Percentiles rank a stretch among this genome's conserved stretches.
Evolutionary conservation across 2,797 vertebrate genomes (phyloP).

Genomic region (Parambassis ranga): DNA sequence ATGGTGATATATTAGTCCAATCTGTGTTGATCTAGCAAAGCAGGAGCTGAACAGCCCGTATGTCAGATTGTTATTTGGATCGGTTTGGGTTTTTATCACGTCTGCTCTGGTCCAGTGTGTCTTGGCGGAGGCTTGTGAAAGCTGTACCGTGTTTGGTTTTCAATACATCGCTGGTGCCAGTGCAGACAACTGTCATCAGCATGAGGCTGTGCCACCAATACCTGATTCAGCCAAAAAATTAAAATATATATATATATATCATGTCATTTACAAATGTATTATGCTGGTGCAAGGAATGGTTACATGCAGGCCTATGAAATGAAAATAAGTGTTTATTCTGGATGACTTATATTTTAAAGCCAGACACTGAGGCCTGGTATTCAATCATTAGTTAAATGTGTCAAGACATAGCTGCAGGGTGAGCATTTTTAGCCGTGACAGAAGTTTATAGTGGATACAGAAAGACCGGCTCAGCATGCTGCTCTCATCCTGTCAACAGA

Average conservation of each 20-base stretch:
- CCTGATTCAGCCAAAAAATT: constrained; percentile 13
- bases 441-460: no score
- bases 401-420: background rate
- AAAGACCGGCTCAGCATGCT: no score
- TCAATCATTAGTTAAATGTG: background rate
- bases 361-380: no score
- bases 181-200: constrained; percentile 34
- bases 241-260: constrained; percentile 7
- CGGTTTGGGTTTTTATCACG: constrained; percentile 49
- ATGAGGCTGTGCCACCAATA: constrained; percentile 19
- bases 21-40: constrained; percentile 71
- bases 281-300: background rate
- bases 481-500: no score
- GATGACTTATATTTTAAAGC: no score
- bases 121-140: constrained; percentile 56
- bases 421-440: no score
- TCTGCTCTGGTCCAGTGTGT: constrained; percentile 51
- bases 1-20: constrained; percentile 61
- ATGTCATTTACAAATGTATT: constrained; percentile 3
- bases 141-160: constrained; percentile 45
- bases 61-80: constrained; percentile 62
- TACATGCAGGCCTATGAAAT: background rate
- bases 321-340: no score
- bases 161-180: constrained; percentile 22
- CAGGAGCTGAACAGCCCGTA: constrained; percentile 64